Evolutionary conservation across 2,113 vertebrate species (phyloP).

Genomic region (Probosciger aterrimus): DNA sequence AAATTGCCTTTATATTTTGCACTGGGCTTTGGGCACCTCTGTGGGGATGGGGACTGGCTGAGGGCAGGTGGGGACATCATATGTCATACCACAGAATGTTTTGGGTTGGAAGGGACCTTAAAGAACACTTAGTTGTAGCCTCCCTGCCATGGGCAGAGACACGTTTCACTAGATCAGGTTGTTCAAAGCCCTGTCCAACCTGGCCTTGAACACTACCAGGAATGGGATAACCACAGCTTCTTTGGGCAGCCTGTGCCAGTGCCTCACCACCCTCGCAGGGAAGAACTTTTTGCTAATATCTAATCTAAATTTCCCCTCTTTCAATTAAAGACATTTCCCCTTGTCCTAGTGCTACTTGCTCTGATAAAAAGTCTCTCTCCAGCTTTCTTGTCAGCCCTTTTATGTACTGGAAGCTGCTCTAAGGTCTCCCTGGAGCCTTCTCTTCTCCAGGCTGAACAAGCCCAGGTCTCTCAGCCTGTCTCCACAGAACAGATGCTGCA

Average conservation of each 20-base stretch:
- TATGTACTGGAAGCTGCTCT: not conserved
- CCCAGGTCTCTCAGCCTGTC: not conserved
- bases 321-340: not conserved
- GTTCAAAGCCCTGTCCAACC: not conserved
- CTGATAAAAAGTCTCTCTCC: not conserved
- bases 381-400: not conserved
- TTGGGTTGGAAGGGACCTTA: not conserved
- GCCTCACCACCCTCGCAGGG: not conserved
- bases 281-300: not conserved
- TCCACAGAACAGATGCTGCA: not conserved
- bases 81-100: not conserved
- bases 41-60: not conserved
- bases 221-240: not conserved
- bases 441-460: not conserved
- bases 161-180: not conserved
- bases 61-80: not conserved
- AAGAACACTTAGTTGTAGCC: not conserved
- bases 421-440: not conserved
- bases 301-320: not conserved
- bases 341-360: not conserved
- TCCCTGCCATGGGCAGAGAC: not conserved
- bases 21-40: not conserved
- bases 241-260: not conserved
- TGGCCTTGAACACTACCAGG: not conserved
- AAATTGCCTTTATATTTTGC: not conserved